Evolutionary conservation across 2,888 invertebrate species (phyloP).

Genomic region (Scaptomyza reducta): DNA sequence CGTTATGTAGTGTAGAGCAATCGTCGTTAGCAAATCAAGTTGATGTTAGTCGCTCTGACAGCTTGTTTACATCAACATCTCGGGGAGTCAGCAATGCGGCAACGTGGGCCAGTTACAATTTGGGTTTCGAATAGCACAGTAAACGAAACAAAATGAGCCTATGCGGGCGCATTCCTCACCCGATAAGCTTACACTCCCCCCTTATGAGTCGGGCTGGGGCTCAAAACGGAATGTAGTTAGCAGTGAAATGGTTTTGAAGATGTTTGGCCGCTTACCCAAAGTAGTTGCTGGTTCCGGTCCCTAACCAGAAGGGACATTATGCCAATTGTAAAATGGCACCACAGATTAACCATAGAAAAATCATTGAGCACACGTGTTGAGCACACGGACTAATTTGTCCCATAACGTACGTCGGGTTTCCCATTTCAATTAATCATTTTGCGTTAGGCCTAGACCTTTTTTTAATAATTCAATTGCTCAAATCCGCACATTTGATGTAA

Average conservation of each 20-base stretch:
- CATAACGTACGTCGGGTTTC: slow-evolving; percentile 6
- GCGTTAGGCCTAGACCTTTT: slow-evolving; percentile 25
- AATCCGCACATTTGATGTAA: slow-evolving; percentile 56
- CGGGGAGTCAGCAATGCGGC: slow-evolving; percentile 29
- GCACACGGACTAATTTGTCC: background rate
- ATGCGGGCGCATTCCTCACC: slow-evolving; percentile 31
- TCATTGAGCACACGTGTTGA: slow-evolving; percentile 40
- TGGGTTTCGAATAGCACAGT: slow-evolving; percentile 30
- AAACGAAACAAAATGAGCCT: slow-evolving; percentile 41
- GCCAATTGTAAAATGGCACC: slow-evolving; percentile 49
- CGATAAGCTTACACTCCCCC: slow-evolving; percentile 14
- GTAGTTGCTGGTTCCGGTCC: background rate
- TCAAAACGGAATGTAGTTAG: slow-evolving; percentile 55
- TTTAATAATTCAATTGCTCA: slow-evolving; percentile 62
- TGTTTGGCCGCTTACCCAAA: slow-evolving; percentile 32
- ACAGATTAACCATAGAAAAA: slow-evolving; percentile 46
- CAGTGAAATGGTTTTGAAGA: slow-evolving; percentile 54
- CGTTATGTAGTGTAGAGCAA: slow-evolving; percentile 32
- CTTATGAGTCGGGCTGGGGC: no score
- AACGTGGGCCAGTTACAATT: slow-evolving; percentile 21
- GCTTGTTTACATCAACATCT: slow-evolving; percentile 72
- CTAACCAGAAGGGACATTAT: slow-evolving; percentile 22
- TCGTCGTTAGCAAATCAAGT: slow-evolving; percentile 64
- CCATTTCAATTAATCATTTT: slow-evolving; percentile 67
- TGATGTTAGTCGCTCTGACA: slow-evolving; percentile 66